Percentiles rank a stretch among this genome's conserved stretches.
Evolutionary conservation across 1,140 invertebrate species (phyloP).

Genomic region (Musca domestica): DNA sequence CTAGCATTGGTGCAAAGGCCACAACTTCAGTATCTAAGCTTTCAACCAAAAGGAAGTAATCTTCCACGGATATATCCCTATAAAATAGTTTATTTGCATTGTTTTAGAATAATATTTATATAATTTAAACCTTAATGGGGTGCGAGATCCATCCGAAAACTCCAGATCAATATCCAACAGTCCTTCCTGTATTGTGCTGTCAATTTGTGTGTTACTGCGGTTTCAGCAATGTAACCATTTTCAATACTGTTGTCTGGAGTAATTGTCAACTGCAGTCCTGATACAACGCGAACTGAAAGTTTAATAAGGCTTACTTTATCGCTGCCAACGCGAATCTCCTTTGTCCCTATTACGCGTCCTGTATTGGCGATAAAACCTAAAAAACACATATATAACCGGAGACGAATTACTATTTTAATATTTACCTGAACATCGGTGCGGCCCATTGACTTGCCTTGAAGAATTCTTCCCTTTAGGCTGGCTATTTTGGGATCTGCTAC

Average conservation of each 20-base stretch:
- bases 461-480: slow-evolving; percentile 72
- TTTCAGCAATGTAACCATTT: slow-evolving; percentile 87
- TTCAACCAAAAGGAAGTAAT: slow-evolving; percentile 86
- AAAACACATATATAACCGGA: too few relatives aligned
- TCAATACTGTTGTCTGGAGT: slow-evolving; percentile 79
- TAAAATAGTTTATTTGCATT: background rate
- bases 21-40: slow-evolving; percentile 87
- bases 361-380: slow-evolving; percentile 87
- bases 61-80: slow-evolving; percentile 74
- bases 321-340: slow-evolving; percentile 86
- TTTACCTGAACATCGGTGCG: slow-evolving; percentile 86
- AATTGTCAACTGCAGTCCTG: slow-evolving; percentile 85
- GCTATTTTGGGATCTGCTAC: slow-evolving; percentile 88
- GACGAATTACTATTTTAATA: background rate
- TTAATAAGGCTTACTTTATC: slow-evolving; percentile 84
- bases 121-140: slow-evolving; percentile 69
- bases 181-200: slow-evolving; percentile 96
- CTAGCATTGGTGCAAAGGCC: slow-evolving; percentile 86
- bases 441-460: slow-evolving; percentile 85
- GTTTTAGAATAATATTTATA: background rate
- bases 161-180: slow-evolving; percentile 90
- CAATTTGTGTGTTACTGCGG: slow-evolving; percentile 77
- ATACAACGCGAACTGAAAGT: slow-evolving; percentile 83
- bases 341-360: slow-evolving; percentile 84
- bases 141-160: slow-evolving; percentile 87